Evolutionary conservation across 1,140 invertebrate species (phyloP).

Genomic region (Apolygus lucorum): DNA sequence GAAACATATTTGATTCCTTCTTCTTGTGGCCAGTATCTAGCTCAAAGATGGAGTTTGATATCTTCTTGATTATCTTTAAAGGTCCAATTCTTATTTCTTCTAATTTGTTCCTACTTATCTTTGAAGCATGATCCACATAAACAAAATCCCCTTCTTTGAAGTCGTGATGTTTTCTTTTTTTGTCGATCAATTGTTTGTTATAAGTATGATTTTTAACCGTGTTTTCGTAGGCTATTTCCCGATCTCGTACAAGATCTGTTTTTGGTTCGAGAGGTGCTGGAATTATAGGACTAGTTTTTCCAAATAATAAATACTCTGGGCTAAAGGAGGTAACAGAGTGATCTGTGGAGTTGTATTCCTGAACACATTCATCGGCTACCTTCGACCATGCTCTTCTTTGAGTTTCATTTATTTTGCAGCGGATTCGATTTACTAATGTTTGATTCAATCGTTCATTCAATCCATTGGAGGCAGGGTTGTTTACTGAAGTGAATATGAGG

Average conservation of each 20-base stretch:
- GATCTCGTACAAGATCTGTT: not conserved
- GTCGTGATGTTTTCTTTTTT: not conserved
- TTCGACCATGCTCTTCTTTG: not conserved
- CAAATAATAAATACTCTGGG: not conserved
- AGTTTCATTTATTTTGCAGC: constrained; percentile 5
- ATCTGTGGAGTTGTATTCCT: not conserved
- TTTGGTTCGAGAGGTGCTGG: not conserved
- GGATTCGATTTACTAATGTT: constrained; percentile 6
- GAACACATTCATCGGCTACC: not conserved
- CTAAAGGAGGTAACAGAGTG: not conserved
- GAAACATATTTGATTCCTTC: not conserved
- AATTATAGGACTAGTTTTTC: not conserved
- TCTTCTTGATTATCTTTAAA: not conserved
- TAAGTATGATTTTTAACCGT: not conserved
- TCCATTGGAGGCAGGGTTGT: not conserved
- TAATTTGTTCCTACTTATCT: not conserved
- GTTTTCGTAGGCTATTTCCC: not conserved
- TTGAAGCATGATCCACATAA: not conserved
- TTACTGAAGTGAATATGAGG: not conserved
- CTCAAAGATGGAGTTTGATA: not conserved
- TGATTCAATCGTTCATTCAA: constrained; percentile 20
- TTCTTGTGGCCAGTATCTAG: not conserved
- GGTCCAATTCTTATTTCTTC: not conserved
- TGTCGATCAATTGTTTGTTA: not conserved
- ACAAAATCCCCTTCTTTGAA: not conserved